Evolutionary conservation across 1,140 invertebrate species (phyloP), one percentile per base, ranked within the genome.

Genomic region (Nasonia vitripennis): DNA sequence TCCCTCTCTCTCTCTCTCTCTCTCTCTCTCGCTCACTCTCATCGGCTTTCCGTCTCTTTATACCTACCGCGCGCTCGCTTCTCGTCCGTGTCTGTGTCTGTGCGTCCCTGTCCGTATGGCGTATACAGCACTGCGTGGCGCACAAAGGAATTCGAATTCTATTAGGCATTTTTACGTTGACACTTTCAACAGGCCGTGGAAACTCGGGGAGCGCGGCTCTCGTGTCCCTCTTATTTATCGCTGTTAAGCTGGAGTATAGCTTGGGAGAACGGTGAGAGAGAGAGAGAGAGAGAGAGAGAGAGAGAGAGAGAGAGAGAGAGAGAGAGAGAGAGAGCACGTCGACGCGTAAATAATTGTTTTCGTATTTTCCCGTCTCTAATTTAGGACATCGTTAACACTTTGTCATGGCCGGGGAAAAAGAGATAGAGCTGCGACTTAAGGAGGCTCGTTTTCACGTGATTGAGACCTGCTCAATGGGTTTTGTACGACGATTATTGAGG

Each of bases 81-180:
- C 23, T 23, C 37, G 6, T 67, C 23, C 23, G 20, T 62, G 55
- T 23, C 2, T 68, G 70, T 78, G 62, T 23, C 2, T 55, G 12
- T 45, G n/a, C 9, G 77, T 11, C 12, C 78, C 34, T 17, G 34
- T 55, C 27, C 55, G 37, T 80, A 9, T 45, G 41, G 41, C 9
- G 41, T 45, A 37, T 37, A 37, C 34, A 55, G 31, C 20, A 82
- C 45, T 37, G 68, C 2, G 45, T 74, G 48, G 31, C 23, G 45
- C 17, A 84, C 78, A 84, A 84, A 84, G 77, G 83, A 79, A 79
- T 80, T 80, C 77, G 68, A 45, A 80, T 74, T 84, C 77, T 80
- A 84, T 79, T 84, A 84, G 83, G 45, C 78, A 79, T 79, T 79
- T 84, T 84, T 79, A 84, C 78, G 78, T 62, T 84, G 83, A 84